Base-by-base conservation (phyloP, 2,113 vertebrate genomes). In the Macroglossus sobrinus region DNA sequence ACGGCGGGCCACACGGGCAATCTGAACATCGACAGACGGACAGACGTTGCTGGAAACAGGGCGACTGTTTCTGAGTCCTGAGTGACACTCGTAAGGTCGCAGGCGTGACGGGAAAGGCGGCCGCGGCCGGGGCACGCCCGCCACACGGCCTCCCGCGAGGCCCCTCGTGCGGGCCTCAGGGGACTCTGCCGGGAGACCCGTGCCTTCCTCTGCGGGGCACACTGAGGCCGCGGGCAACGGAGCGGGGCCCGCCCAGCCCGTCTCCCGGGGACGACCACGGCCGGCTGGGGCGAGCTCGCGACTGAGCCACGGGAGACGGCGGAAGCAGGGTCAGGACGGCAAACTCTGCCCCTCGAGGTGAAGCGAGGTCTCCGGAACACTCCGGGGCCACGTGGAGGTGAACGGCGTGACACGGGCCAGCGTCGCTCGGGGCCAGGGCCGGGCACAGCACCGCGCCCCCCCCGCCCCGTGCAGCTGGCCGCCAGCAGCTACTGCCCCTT, bases 401-500 rank as follows among this genome's bases (percentile, higher is more conserved):
- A 45, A 71, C 5, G 35, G 33, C 35, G 59, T 50, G 47, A 50
- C 47, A 4, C 47, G 6, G 47, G 14, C 4, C 47, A 50, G 47
- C 1, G 47, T 13, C 4, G 47, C 13, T 50, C 47, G 47, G 45
- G 14, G 47, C 2, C 47, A 3, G 47, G 3, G 47, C 47, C 47
- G 47, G 47, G 47, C 47, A 50, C 47, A 50, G 47, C 47, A 3
- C 47, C 47, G n/a, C 47, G 4, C 47, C n/a, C 14, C 47, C 13
- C 47, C 15, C 47, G 47, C 14, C 14, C 2, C 47, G 14, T 4
- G 47, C 47, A 50, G 13, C 47, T 15, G 47, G 47, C 3, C 47
- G 2, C 3, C 47, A 9, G 59, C 4, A 3, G 45, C 92, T 98
- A 99, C 0, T 95, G 90, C 55, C 28, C 96, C 97, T 99, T 99